phyloP scores from a whole-genome alignment of 2,797 vertebrate genomes.

The Sternotherus odoratus region DNA sequence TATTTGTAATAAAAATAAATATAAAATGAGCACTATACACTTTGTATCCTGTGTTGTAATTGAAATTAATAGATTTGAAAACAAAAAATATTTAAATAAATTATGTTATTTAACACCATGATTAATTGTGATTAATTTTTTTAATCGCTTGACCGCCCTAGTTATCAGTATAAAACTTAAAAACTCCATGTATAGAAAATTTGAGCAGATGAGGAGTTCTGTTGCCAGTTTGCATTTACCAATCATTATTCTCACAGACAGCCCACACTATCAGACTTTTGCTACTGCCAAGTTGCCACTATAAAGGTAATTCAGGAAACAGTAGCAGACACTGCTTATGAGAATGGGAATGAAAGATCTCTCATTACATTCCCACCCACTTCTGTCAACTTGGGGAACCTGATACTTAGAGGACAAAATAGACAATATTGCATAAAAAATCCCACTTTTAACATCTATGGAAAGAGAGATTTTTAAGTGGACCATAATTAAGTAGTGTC shows the following conservation, averaged over 20 bases:
- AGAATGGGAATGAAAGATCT: background rate
- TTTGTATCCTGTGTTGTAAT: no score
- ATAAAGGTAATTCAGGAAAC: background rate
- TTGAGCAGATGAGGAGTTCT: background rate
- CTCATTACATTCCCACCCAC: rapidly evolving
- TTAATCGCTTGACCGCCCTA: no score
- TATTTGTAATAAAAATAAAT: no score
- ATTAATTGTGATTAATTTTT: no score
- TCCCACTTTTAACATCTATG: background rate
- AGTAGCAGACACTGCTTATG: background rate
- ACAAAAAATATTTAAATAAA: no score
- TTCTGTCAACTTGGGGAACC: background rate
- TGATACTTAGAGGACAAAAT: background rate
- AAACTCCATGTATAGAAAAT: background rate
- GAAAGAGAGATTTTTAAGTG: background rate
- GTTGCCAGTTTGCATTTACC: background rate
- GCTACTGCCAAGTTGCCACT: background rate
- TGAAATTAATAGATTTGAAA: no score
- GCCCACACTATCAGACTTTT: background rate
- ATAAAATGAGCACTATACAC: no score
- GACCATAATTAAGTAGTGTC: background rate
- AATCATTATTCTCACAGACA: background rate
- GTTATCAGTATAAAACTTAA: background rate
- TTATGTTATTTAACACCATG: no score
- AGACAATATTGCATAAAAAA: background rate